These are phyloP conservation scores for Saxidomus purpurata DNA, from an alignment of 1,140 invertebrate genomes.

Conservation along the genomic window DNA sequence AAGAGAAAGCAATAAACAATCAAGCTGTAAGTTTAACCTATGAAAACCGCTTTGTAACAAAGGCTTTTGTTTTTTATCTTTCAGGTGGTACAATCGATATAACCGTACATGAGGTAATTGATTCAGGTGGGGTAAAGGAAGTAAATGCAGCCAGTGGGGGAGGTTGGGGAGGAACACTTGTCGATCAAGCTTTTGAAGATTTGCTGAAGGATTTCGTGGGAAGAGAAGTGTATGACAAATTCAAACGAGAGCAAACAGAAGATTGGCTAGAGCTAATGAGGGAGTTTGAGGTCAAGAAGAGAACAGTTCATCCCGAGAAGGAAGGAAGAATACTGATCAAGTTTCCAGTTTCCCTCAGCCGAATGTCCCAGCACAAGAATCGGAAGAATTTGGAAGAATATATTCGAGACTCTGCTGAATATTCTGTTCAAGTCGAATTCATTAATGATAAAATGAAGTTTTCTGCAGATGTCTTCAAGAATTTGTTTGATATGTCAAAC, in stretches of 20 bases:
- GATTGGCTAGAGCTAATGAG: constrained; percentile 28
- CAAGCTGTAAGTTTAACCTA: no score
- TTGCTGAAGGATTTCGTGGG: constrained; percentile 43
- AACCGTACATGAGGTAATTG: background rate
- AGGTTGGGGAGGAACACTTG: constrained; percentile 62
- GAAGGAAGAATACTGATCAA: background rate
- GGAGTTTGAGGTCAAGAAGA: constrained; percentile 53
- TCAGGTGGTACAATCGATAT: constrained; percentile 1
- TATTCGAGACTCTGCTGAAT: background rate
- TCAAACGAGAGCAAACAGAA: constrained; percentile 25
- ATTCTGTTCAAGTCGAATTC: background rate
- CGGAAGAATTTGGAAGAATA: background rate
- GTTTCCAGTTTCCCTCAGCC: background rate
- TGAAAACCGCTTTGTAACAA: no score
- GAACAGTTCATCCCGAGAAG: background rate
- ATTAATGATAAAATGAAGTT: background rate
- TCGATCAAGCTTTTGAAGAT: constrained; percentile 42
- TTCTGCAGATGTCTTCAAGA: background rate
- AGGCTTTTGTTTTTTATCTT: no score
- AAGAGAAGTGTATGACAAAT: constrained; percentile 7
- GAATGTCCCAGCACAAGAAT: background rate
- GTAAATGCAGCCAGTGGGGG: constrained; percentile 45
- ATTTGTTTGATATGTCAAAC: background rate
- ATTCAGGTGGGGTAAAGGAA: background rate
- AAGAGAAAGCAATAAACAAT: no score